Evolutionary conservation across 64 coral and sea anemone genomes (phyloP), one percentile per base, ranked within the genome.

Genomic region (Montipora cactus): DNA sequence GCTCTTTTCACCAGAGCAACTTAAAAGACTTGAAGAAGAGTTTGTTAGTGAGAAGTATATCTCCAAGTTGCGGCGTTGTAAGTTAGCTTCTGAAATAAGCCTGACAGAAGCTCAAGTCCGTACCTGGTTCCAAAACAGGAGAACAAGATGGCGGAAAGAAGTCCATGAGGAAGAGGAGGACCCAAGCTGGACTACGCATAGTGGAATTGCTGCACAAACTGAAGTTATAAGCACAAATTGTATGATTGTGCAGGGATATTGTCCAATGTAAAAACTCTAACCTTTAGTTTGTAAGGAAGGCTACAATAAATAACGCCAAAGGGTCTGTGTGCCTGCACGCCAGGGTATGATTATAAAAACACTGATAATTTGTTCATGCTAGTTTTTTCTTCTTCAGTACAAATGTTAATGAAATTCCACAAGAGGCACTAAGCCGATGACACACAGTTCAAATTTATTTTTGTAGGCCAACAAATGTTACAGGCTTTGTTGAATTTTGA

Each of bases 121-220:
- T 68, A 95, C 94, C 0, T 95, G 94, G 94, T 95, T 95, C 86
- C 94, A 95, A 88, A 95, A 95, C 77, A 90, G 94, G 25, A 81
- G 94, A 11, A 95, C 94, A 92, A 91, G 94, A 91, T 95, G 94
- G 94, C 89, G 94, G 52, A 95, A 95, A 81, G 94, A 95, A 19
- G 85, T 88, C 50, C 94, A 92, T 8, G 94, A 86, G 55, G 89
- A 88, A 19, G 84, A 77, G 14, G 94, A 90, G 8, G 79, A 83
- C 21, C 94, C 90, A n/a, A 81, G 83, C 28, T 91, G 90, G 50
- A 90, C 50, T 75, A 77, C 89, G n/a, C 90, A 79, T 25, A 83
- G 47, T 76, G 90, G 94, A 73, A 95, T 84, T 22, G 20, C 87
- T 22, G n/a, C 87, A 28, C 58, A 90, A 20, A 58, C 93, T 79